phyloP scores from a whole-genome alignment of 2,113 vertebrate genomes.

The Desmodus rotundus region DNA sequence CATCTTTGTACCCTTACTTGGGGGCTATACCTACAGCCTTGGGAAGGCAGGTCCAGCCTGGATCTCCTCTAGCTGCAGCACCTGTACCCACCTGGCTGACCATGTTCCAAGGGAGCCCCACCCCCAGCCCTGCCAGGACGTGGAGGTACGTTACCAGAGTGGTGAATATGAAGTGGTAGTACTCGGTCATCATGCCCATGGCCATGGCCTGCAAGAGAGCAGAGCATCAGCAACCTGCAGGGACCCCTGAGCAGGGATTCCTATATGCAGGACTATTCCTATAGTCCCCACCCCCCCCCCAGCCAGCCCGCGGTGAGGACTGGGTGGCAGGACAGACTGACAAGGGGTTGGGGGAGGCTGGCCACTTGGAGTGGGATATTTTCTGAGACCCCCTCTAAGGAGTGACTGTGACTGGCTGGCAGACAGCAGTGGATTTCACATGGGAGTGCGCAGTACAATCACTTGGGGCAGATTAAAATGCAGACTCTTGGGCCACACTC shows the following conservation, averaged over 20 bases:
- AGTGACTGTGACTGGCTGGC: not conserved
- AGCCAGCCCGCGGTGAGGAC: rapidly evolving
- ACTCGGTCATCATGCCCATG: slow-evolving; percentile 99
- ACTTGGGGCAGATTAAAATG: not conserved
- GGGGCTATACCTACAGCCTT: not conserved
- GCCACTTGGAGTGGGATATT: not conserved
- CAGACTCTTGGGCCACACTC: not conserved
- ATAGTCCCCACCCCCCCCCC: too few relatives aligned
- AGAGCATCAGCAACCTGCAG: not conserved
- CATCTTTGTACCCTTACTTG: not conserved
- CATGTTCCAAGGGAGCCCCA: not conserved
- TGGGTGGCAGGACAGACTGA: not conserved
- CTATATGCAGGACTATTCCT: too few relatives aligned
- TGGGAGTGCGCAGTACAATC: not conserved
- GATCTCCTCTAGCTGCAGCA: not conserved
- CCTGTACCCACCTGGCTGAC: not conserved
- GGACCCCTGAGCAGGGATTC: rapidly evolving
- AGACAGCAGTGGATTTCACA: not conserved
- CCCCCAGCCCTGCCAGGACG: not conserved
- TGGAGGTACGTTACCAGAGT: slow-evolving; percentile 93
- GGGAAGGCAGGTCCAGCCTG: not conserved
- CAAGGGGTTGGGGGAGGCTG: rapidly evolving
- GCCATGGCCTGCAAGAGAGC: slow-evolving; percentile 90
- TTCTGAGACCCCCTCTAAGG: not conserved
- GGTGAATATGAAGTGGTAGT: slow-evolving; percentile 99